Evolutionary conservation across 2,113 vertebrate species (phyloP).

Genomic region (Cheirogaleus medius): DNA sequence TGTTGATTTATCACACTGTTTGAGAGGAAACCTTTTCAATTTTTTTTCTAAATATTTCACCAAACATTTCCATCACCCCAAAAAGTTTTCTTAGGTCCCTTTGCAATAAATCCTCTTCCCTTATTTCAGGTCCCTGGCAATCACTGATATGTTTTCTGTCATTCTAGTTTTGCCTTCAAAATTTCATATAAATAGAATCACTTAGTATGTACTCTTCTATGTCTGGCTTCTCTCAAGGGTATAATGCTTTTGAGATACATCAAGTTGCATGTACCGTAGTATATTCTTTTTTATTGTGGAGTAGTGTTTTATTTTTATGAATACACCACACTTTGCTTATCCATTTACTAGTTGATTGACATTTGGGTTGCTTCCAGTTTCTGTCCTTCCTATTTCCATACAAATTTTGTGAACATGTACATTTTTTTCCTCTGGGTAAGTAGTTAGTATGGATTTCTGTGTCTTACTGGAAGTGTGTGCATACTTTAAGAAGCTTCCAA

Average conservation of each 20-base stretch:
- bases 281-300: neutral
- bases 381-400: neutral
- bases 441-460: neutral
- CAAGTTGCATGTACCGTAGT: neutral
- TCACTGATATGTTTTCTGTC: neutral
- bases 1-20: neutral
- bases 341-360: neutral
- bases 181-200: neutral
- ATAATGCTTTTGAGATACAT: neutral
- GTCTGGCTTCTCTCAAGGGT: neutral
- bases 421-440: neutral
- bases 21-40: neutral
- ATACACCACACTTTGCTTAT: neutral
- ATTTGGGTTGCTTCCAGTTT: neutral
- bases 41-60: neutral
- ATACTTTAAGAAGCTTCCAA: neutral
- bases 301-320: constrained; percentile 1
- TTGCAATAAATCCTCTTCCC: neutral
- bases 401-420: neutral
- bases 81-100: neutral
- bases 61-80: neutral
- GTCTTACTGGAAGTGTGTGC: neutral
- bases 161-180: neutral
- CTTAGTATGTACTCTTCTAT: neutral
- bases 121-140: neutral